Evolutionary conservation across 2,113 vertebrate genomes (phyloP).

Genomic region (Aspiorhynchus laticeps): DNA sequence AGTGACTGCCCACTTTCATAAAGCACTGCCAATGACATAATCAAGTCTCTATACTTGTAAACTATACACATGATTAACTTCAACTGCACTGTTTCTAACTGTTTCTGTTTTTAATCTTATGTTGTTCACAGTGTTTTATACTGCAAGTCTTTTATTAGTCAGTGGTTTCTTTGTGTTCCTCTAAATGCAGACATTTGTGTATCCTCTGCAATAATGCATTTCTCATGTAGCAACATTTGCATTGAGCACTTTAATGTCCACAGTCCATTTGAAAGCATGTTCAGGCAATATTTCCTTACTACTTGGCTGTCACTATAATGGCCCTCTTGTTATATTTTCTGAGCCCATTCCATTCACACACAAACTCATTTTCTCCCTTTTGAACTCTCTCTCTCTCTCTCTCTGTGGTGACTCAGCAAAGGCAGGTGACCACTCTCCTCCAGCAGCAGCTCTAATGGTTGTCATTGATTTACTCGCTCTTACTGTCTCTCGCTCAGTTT

Average conservation of each 20-base stretch:
- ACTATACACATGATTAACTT: too few relatives aligned
- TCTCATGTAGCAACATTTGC: conserved; percentile 14
- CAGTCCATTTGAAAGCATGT: conserved; percentile 7
- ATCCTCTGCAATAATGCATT: neutral
- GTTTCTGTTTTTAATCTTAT: neutral
- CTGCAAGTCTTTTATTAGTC: neutral
- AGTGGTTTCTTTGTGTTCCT: neutral
- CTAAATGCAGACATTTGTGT: neutral
- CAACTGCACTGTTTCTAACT: too few relatives aligned
- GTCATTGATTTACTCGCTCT: neutral
- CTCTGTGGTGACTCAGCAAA: conserved; percentile 1
- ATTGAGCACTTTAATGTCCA: conserved; percentile 27
- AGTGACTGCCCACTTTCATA: too few relatives aligned
- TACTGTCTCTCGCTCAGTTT: conserved; percentile 13
- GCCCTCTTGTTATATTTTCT: conserved; percentile 29
- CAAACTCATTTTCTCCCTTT: neutral
- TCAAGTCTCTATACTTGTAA: too few relatives aligned
- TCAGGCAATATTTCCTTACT: conserved; percentile 20
- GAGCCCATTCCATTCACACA: conserved; percentile 15
- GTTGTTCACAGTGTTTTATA: neutral
- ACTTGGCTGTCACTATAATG: conserved; percentile 26
- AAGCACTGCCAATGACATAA: too few relatives aligned
- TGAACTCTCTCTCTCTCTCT: neutral
- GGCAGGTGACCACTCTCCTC: conserved; percentile 12
- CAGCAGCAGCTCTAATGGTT: neutral